Base-by-base conservation (phyloP, 2,113 vertebrate species). In the Ellobius talpinus region DNA sequence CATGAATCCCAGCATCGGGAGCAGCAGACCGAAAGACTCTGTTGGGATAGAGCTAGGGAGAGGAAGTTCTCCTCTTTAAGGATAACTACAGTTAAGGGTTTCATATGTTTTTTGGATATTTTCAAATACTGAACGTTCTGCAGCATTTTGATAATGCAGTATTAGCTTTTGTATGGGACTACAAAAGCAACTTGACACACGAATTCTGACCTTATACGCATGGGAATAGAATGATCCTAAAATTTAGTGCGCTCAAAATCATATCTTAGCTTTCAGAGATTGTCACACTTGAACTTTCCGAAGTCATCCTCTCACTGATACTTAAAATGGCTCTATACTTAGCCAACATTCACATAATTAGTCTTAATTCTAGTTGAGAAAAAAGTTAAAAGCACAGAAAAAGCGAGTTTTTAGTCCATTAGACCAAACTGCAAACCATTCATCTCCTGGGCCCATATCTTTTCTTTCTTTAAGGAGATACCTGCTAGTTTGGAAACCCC, bases 171-270 rank as follows among this genome's bases (percentile, higher is more conserved):
- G 82, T 19, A 29, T 79, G 42, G 47, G n/a, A 87, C 31, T 87
- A n/a, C 36, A 50, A 94, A 94, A 63, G 3, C 42, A 47, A 31
- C 58, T 87, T 61, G n/a, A 72, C 13, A 31, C 45, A 55, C 55
- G 66, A 90, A 90, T 77, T 87, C 79, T 95, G 66, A 82, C 55
- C 33, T 33, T 45, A 90, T 31, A 7, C 91, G 36, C 76, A 47
- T 45, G 33, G 81, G 93, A 89, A 87, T 19, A 87, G 77, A 1
- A 91, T 12, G 10, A 63, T 58, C 58, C 16, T 11, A 7, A 76
- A 31, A 39, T 68, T 50, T 73, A 68, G 86, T 61, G 26, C 50
- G 21, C 7, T 52, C 7, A 23, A 66, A 58, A 47, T 68, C 24
- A 61, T 52, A 93, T 11, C 47, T 88, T 42, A 29, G 39, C 17